These are phyloP conservation scores for Tenebrosternarchus preto DNA, from an alignment of 2,113 vertebrate species.

Conservation along the genomic window DNA sequence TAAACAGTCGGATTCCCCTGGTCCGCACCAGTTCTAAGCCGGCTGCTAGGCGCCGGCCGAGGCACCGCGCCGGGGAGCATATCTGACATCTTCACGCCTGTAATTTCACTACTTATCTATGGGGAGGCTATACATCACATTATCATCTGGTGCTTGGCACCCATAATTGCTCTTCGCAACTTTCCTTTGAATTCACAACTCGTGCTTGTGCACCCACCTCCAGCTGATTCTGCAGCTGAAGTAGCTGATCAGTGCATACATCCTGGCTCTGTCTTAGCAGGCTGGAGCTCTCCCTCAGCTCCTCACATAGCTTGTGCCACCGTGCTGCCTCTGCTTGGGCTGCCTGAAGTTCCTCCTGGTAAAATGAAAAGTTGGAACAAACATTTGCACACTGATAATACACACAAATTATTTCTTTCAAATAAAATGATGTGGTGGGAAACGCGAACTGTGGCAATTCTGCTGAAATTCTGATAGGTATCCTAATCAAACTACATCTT, in stretches of 20 bases:
- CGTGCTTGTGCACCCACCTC: constrained; percentile 74
- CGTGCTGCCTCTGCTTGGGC: constrained; percentile 71
- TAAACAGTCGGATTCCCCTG: too few species aligned
- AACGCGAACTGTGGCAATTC: neutral
- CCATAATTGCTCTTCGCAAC: neutral
- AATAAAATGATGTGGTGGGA: neutral
- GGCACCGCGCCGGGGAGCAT: too few species aligned
- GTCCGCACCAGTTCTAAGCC: too few species aligned
- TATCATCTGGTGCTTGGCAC: neutral
- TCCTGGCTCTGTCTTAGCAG: constrained; percentile 69
- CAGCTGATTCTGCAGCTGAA: constrained; percentile 77
- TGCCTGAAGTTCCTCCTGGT: constrained; percentile 77
- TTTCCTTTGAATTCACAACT: neutral
- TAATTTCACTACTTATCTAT: too few species aligned
- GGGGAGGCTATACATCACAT: neutral
- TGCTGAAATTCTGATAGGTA: neutral
- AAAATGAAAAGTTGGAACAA: constrained; percentile 1
- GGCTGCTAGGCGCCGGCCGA: too few species aligned
- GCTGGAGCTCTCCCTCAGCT: constrained; percentile 70
- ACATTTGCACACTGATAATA: neutral
- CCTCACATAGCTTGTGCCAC: constrained; percentile 78
- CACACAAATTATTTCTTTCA: neutral
- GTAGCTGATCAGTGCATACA: constrained; percentile 73
- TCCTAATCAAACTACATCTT: neutral
- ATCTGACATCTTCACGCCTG: too few species aligned